Evolutionary conservation across 2,797 vertebrate species (phyloP).

Genomic region (Enteromius trimaculatus): DNA sequence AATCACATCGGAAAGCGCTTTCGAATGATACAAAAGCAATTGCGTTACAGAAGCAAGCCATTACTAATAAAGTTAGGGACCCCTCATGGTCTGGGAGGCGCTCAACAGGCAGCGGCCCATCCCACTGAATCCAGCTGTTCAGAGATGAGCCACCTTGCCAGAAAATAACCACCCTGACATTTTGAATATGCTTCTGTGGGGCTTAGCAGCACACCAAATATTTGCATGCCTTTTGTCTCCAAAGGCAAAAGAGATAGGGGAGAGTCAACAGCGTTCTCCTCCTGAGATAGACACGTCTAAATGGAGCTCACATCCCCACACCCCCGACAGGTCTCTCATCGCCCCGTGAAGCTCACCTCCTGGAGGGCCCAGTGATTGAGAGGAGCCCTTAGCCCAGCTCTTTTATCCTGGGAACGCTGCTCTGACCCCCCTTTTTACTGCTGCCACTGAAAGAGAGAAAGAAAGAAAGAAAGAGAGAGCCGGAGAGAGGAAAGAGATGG

Average conservation of each 20-base stretch:
- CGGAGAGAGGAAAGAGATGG: slow-evolving; percentile 55
- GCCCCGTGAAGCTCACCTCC: slow-evolving; percentile 74
- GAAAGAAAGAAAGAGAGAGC: slow-evolving; percentile 65
- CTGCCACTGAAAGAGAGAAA: slow-evolving; percentile 23
- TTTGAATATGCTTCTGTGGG: slow-evolving; percentile 70
- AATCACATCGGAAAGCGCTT: background rate
- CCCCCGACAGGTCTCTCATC: slow-evolving; percentile 76
- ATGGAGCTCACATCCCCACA: slow-evolving; percentile 74
- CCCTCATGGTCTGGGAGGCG: background rate
- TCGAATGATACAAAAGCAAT: background rate
- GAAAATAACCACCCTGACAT: slow-evolving; percentile 70
- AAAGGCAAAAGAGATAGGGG: slow-evolving; percentile 62
- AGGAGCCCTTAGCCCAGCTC: slow-evolving; percentile 72
- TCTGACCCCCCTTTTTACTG: slow-evolving; percentile 40
- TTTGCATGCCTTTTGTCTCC: slow-evolving; percentile 79
- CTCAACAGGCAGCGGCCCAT: slow-evolving; percentile 46
- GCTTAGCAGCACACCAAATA: slow-evolving; percentile 66
- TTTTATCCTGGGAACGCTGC: slow-evolving; percentile 77
- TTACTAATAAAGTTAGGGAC: slow-evolving; percentile 18
- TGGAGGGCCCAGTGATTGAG: slow-evolving; percentile 78
- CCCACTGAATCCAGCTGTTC: slow-evolving; percentile 66
- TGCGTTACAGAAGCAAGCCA: background rate
- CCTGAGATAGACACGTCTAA: slow-evolving; percentile 74
- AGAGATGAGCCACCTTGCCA: slow-evolving; percentile 54
- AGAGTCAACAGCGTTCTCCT: slow-evolving; percentile 70